Evolutionary conservation across 1,140 invertebrate genomes (phyloP).

Genomic region (Ips typographus): DNA sequence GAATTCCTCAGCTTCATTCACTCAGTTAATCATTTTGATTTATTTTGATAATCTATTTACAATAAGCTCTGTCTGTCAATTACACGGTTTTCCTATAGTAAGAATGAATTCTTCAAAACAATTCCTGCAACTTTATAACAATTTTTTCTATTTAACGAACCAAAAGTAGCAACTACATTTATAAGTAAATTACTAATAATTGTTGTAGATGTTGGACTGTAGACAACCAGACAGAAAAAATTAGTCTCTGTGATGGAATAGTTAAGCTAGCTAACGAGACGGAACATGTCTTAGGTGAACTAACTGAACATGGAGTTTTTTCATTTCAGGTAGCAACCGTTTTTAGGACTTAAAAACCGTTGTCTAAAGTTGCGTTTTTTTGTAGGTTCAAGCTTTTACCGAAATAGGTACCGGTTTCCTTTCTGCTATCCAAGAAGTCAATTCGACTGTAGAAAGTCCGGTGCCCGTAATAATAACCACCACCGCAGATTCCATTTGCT

Average conservation of each 20-base stretch:
- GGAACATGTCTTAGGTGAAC: constrained; percentile 61
- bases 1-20: too few species aligned
- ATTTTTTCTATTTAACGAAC: too few species aligned
- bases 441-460: constrained; percentile 68
- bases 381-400: constrained; percentile 76
- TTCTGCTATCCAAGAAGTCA: constrained; percentile 62
- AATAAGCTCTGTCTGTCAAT: too few species aligned
- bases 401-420: constrained; percentile 70
- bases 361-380: constrained; percentile 25
- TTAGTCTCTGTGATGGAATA: constrained; percentile 42
- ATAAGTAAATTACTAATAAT: neutral
- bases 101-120: too few species aligned
- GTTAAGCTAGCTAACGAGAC: constrained; percentile 46
- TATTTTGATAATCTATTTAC: too few species aligned
- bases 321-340: constrained; percentile 64
- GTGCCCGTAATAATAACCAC: constrained; percentile 77
- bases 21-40: too few species aligned
- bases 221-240: constrained; percentile 43
- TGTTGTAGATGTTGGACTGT: constrained; percentile 61
- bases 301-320: constrained; percentile 67
- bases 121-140: too few species aligned
- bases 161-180: neutral
- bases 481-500: constrained; percentile 67
- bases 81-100: too few species aligned
- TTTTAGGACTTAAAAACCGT: neutral